These are phyloP conservation scores for Varanus salvator DNA, from an alignment of 2,113 vertebrate genomes.

Conservation along the genomic window DNA sequence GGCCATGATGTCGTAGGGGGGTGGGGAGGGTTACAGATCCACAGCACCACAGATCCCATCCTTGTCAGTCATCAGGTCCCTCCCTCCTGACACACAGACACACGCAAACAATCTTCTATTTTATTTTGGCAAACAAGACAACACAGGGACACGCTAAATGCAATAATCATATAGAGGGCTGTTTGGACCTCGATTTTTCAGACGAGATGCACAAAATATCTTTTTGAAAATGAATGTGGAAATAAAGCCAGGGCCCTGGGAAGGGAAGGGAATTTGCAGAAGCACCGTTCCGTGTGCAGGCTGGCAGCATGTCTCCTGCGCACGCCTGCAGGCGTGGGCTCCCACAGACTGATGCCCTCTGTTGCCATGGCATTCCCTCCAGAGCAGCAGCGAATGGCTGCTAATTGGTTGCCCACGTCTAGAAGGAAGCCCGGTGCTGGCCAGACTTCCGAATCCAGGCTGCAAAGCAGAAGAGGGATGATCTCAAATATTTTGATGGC, in stretches of 20 bases:
- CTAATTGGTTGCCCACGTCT: conserved; percentile 13
- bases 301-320: not conserved
- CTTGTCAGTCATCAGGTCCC: not conserved
- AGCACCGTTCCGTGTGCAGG: not conserved
- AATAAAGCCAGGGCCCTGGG: not conserved
- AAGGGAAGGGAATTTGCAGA: not conserved
- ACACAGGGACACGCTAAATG: not conserved
- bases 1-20: not conserved
- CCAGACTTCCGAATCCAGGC: conserved; percentile 16
- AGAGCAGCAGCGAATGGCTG: not conserved
- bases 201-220: not conserved
- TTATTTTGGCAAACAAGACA: not conserved
- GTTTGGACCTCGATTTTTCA: not conserved
- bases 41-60: not conserved
- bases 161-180: not conserved
- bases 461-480: conserved; percentile 15
- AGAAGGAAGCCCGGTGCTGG: not conserved
- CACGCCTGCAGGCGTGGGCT: not conserved
- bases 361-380: conserved; percentile 26
- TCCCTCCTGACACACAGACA: no score
- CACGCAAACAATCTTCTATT: not conserved
- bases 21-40: not conserved
- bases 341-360: not conserved
- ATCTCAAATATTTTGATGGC: conserved; percentile 46
- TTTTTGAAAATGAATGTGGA: not conserved